Base-by-base conservation (phyloP, 2,797 vertebrate species). In the Galagoides demidoff region DNA sequence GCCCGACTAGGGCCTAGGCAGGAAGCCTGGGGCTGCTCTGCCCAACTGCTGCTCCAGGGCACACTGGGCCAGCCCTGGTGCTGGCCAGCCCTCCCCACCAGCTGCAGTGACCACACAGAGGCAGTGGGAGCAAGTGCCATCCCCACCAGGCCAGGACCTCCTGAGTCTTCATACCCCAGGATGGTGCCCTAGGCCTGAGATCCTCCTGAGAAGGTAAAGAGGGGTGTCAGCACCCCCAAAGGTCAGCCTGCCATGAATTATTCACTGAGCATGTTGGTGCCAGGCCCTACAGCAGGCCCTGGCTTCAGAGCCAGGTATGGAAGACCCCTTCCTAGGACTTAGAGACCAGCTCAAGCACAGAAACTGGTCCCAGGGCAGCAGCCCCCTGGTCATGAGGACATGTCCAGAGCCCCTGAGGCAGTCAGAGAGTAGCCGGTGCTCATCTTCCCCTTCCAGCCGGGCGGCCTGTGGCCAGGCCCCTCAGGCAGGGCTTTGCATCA, bases 201-300 rank as follows among this genome's bases (percentile, higher is more conserved):
- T 34, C 74, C 27, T 34, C 23, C 31, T 14, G 39, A 34, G 66
- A 88, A 68, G 70, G 34, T 2, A 4, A 43, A 70, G 63, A 70
- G 17, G n/a, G 68, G 9, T 10, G 39, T 12, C 13, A 3, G 34
- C 0, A 0, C 10, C 7, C 0, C 34, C 34, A 19, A 63, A 45
- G 19, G 19, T 6, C 8, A 0, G 9, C 3, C 2, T 3, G 3
- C 52, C 49, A 2, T 0, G 0, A 0, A 1, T 12, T 22, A 16
- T 17, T 31, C 29, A 0, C 4, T 0, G 7, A 25, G 10, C 23
- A 34, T 3, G 1, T 61, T 20, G 22, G 45, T 23, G 49, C 73
- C 45, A 7, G 37, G 29, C 37, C 1, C 43, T n/a, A 4, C 52
- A 6, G 7, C 1, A 25, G 61, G 31, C 34, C 34, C 81, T 7